These are phyloP conservation scores for Drosophila chauvacae DNA, from an alignment of 1,140 invertebrate genomes.

Conservation along the genomic window DNA sequence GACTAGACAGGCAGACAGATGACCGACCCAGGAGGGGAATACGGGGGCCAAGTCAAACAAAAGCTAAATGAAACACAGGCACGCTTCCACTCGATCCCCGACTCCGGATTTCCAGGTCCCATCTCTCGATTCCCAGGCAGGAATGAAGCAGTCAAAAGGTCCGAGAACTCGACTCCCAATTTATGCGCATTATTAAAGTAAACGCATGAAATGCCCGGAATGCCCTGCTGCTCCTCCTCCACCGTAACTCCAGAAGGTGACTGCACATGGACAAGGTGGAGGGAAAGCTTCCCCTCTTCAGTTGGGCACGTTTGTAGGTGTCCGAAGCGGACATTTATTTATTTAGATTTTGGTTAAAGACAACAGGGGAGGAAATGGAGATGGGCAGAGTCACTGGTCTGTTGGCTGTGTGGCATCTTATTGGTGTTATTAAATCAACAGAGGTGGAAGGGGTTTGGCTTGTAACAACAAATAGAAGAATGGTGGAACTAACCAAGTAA, in stretches of 20 bases:
- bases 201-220: slow-evolving; percentile 71
- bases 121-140: slow-evolving; percentile 10
- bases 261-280: slow-evolving; percentile 12
- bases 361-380: slow-evolving; percentile 29
- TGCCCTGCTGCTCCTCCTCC: slow-evolving; percentile 15
- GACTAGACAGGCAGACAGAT: slow-evolving; percentile 60
- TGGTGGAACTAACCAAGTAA: neutral
- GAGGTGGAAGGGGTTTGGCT: neutral
- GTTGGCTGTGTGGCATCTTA: slow-evolving; percentile 47
- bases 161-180: slow-evolving; percentile 59
- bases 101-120: slow-evolving; percentile 6
- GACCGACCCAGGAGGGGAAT: neutral
- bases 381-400: slow-evolving; percentile 9
- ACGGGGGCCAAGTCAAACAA: slow-evolving; percentile 65
- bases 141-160: slow-evolving; percentile 80
- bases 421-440: slow-evolving; percentile 71
- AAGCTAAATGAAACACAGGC: slow-evolving; percentile 76
- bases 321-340: slow-evolving; percentile 75
- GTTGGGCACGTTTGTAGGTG: slow-evolving; percentile 54
- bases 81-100: slow-evolving; percentile 35
- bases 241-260: slow-evolving; percentile 3
- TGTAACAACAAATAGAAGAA: neutral
- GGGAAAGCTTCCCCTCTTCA: neutral
- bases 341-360: slow-evolving; percentile 70
- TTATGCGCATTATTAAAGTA: slow-evolving; percentile 79